phyloP scores from a whole-genome alignment of 2,888 invertebrate species.

The Rotaria macrura region DNA sequence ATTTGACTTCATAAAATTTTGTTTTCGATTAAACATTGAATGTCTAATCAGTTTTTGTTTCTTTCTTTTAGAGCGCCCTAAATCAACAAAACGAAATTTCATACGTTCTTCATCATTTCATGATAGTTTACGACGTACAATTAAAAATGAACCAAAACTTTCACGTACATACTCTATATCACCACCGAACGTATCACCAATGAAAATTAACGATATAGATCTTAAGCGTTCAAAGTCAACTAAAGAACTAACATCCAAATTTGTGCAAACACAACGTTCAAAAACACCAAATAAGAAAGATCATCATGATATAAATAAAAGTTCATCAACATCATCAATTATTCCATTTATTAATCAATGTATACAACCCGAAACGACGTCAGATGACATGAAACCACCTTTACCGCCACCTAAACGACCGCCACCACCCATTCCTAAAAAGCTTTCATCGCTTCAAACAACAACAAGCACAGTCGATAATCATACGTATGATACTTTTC shows the following conservation, averaged over 20 bases:
- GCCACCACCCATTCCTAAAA: background rate
- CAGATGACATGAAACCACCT: background rate
- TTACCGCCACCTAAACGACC: background rate
- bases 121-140: constrained; percentile 12
- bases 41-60: background rate
- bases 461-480: background rate
- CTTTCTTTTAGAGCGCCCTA: background rate
- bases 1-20: background rate
- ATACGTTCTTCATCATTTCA: constrained; percentile 16
- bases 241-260: background rate
- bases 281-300: background rate
- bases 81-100: background rate
- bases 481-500: background rate
- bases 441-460: background rate
- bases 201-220: background rate
- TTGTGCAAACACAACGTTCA: background rate
- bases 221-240: constrained; percentile 5
- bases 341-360: constrained; percentile 12
- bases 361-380: background rate
- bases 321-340: background rate
- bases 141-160: background rate
- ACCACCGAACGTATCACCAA: background rate
- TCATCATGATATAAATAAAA: background rate
- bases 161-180: background rate
- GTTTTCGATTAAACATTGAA: background rate